Conservation (phyloP, 2,113 vertebrate genomes). For the Sylvia atricapilla region DNA sequence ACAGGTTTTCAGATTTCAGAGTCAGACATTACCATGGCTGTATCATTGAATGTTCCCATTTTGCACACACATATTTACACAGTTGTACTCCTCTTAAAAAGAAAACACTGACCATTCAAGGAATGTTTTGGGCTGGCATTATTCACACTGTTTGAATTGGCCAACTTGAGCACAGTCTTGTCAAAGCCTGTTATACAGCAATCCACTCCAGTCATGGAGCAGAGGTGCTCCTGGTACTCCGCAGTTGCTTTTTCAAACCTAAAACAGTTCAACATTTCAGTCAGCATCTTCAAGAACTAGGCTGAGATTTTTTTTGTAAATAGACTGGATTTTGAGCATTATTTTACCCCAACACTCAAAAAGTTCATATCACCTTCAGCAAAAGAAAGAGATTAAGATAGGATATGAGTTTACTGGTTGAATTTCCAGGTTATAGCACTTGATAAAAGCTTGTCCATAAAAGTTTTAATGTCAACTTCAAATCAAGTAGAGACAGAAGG, state of each 20-base stretch:
- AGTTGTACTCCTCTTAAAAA: background rate
- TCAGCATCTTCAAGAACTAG: background rate
- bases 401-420: background rate
- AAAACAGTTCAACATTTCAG: background rate
- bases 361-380: background rate
- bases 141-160: conserved; percentile 76
- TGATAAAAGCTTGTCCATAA: background rate
- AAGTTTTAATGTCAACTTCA: background rate
- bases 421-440: background rate
- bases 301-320: background rate
- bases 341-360: background rate
- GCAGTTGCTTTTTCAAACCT: conserved; percentile 96
- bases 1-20: background rate
- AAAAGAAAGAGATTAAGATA: background rate
- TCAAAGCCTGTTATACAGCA: conserved; percentile 89
- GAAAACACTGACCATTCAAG: conserved; percentile 79
- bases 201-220: conserved; percentile 89
- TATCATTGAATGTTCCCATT: background rate
- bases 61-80: background rate
- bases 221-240: conserved; percentile 96
- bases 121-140: conserved; percentile 91
- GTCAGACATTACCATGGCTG: background rate
- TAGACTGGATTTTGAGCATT: background rate
- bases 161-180: conserved; percentile 81
- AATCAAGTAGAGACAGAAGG: background rate